These are phyloP conservation scores for Pholis gunnellus DNA, from an alignment of 2,113 vertebrate genomes.

Conservation along the genomic window DNA sequence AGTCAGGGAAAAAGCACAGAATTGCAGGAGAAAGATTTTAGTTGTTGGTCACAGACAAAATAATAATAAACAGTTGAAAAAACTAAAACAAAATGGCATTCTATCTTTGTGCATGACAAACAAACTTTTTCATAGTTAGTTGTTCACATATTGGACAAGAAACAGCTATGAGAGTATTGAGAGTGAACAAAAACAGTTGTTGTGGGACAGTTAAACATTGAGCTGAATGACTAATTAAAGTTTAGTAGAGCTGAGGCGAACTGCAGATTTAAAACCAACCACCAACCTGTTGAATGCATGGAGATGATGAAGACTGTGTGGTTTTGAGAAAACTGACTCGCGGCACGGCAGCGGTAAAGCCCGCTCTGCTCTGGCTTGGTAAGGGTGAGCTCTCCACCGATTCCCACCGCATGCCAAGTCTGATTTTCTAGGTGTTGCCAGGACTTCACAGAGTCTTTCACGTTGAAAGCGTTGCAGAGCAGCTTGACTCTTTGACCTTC, in stretches of 20 bases:
- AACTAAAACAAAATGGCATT: not conserved
- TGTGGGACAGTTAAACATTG: not conserved
- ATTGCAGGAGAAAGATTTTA: not conserved
- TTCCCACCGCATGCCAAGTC: slow-evolving; percentile 13
- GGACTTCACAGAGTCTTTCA: accelerated
- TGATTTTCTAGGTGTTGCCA: slow-evolving; percentile 22
- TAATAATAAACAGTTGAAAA: not conserved
- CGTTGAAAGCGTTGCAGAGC: slow-evolving; percentile 4
- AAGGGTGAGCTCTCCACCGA: slow-evolving; percentile 9
- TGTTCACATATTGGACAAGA: not conserved
- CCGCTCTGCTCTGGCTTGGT: slow-evolving; percentile 60
- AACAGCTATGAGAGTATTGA: not conserved
- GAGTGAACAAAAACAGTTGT: not conserved
- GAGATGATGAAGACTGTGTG: slow-evolving; percentile 55
- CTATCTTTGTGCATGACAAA: not conserved
- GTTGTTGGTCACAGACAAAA: not conserved
- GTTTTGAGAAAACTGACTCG: accelerated
- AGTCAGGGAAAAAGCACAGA: slow-evolving; percentile 6
- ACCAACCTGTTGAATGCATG: slow-evolving; percentile 49
- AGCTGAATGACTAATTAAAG: not conserved
- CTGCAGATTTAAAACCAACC: not conserved
- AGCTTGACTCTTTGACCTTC: slow-evolving; percentile 55
- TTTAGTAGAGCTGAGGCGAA: not conserved
- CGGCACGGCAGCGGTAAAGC: slow-evolving; percentile 41
- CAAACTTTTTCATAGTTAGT: not conserved